Conservation (phyloP, 2,888 invertebrate species). For the Cephus spinipes region DNA sequence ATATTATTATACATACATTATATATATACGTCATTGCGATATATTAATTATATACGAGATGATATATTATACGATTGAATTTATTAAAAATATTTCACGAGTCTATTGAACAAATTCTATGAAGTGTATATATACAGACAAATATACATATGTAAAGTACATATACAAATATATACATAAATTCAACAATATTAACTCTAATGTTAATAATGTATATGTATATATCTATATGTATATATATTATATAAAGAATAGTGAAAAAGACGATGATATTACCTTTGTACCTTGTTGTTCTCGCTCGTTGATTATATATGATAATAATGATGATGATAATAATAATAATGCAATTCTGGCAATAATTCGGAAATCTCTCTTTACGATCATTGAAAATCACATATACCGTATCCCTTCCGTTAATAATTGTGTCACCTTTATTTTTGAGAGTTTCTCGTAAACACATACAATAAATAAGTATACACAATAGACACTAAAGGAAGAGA, state of each 20-base stretch:
- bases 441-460: background rate
- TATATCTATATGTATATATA: constrained; percentile 18
- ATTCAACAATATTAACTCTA: constrained; percentile 19
- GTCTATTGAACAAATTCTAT: constrained; percentile 18
- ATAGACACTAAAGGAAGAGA: background rate
- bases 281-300: constrained; percentile 33
- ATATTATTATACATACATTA: constrained; percentile 24
- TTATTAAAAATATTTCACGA: constrained; percentile 19
- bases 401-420: background rate
- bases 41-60: background rate
- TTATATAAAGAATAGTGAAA: constrained; percentile 9
- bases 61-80: constrained; percentile 13
- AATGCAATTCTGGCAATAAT: background rate
- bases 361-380: background rate
- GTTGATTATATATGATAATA: constrained; percentile 24
- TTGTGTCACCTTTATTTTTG: background rate
- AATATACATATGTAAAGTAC: background rate
- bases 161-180: constrained; percentile 14
- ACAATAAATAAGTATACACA: background rate
- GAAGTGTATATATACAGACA: background rate
- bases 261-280: constrained; percentile 25
- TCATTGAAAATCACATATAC: background rate
- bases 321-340: background rate
- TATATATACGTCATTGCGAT: constrained; percentile 12
- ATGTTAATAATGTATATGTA: constrained; percentile 9